These are phyloP conservation scores for Arge pagana DNA, from an alignment of 2,888 invertebrate species.

Conservation along the genomic window DNA sequence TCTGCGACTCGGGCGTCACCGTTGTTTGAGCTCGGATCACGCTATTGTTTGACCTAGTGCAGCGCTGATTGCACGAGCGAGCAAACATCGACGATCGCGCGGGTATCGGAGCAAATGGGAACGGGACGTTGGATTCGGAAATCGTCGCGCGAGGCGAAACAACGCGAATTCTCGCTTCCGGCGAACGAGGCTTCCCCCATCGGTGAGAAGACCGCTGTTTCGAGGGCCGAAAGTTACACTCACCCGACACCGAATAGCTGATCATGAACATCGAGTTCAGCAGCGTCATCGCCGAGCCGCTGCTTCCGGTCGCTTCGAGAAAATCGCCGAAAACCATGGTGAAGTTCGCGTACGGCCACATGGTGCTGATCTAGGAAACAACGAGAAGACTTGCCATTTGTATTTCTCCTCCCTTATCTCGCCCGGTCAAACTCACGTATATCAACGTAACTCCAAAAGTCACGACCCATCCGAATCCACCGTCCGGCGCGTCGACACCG, in stretches of 20 bases:
- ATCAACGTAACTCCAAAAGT: constrained; percentile 82
- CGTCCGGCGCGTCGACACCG: constrained; percentile 74
- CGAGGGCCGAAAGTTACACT: constrained; percentile 29
- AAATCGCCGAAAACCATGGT: constrained; percentile 70
- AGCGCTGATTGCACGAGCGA: too few relatives aligned
- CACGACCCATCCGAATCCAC: constrained; percentile 90
- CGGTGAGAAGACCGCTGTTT: too few relatives aligned
- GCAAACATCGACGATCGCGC: too few relatives aligned
- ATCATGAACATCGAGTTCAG: constrained; percentile 73
- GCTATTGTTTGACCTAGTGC: too few relatives aligned
- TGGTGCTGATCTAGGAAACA: not conserved
- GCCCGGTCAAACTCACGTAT: constrained; percentile 69
- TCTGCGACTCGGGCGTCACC: too few relatives aligned
- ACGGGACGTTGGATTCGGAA: too few relatives aligned
- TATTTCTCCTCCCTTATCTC: not conserved
- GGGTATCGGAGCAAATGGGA: too few relatives aligned
- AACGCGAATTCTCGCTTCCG: too few relatives aligned
- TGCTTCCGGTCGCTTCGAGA: constrained; percentile 67
- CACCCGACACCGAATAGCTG: constrained; percentile 68
- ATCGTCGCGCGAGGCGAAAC: too few relatives aligned
- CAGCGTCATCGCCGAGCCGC: constrained; percentile 72
- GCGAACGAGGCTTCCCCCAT: too few relatives aligned
- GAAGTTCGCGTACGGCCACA: constrained; percentile 3
- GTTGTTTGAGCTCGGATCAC: too few relatives aligned
- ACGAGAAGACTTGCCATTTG: not conserved